These are phyloP conservation scores for Lagria hirta DNA, from an alignment of 2,888 invertebrate species.

Conservation along the genomic window DNA sequence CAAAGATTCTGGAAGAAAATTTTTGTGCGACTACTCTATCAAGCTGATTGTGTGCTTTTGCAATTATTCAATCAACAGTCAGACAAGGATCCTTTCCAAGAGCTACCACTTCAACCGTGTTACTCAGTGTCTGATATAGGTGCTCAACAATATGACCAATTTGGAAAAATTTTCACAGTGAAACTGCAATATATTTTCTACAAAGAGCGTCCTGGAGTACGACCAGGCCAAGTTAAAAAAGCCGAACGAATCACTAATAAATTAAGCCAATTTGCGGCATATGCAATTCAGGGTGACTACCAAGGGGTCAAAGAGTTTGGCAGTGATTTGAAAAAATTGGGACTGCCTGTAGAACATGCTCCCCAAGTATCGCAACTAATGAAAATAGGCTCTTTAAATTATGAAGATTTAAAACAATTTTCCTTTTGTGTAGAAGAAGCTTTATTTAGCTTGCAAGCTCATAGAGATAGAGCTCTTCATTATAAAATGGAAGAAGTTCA, in stretches of 20 bases:
- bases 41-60: constrained; percentile 81
- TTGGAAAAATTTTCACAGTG: constrained; percentile 98
- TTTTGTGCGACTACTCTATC: constrained; percentile 76
- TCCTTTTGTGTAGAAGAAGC: constrained; percentile 91
- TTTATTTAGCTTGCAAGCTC: constrained; percentile 80
- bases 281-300: constrained; percentile 91
- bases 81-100: constrained; percentile 93
- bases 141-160: constrained; percentile 98
- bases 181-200: constrained; percentile 97
- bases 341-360: constrained; percentile 95
- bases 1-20: constrained; percentile 97
- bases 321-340: constrained; percentile 88
- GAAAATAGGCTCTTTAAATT: constrained; percentile 89
- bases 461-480: constrained; percentile 83
- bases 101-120: constrained; percentile 89
- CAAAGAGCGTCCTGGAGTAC: constrained; percentile 94
- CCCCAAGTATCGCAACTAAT: constrained; percentile 95
- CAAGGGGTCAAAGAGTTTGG: constrained; percentile 90
- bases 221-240: constrained; percentile 92
- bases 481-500: constrained; percentile 98
- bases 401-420: constrained; percentile 90
- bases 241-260: constrained; percentile 90
- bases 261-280: constrained; percentile 89
- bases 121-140: constrained; percentile 94
- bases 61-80: constrained; percentile 80